Evolutionary conservation across 1,140 invertebrate genomes (phyloP).

Genomic region (Drosophila dunni): DNA sequence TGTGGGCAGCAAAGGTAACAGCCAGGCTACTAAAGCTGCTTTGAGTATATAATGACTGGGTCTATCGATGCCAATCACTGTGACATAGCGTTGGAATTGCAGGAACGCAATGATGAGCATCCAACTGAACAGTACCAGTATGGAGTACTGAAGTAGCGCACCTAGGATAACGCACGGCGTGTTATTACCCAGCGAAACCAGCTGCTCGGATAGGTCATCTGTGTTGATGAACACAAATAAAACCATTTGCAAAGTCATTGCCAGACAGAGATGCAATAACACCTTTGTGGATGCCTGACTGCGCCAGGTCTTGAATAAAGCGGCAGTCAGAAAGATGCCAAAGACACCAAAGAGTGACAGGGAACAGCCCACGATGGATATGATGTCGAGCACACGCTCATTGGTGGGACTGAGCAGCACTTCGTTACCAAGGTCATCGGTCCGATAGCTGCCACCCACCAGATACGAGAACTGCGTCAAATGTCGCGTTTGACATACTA

Average conservation of each 20-base stretch:
- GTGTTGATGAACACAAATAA: constrained; percentile 85
- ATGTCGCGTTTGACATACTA: constrained; percentile 86
- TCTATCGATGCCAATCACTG: constrained; percentile 86
- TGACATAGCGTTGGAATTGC: constrained; percentile 88
- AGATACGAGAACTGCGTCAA: constrained; percentile 88
- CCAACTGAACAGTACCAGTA: constrained; percentile 88
- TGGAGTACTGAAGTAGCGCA: constrained; percentile 87
- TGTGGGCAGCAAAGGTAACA: constrained; percentile 86
- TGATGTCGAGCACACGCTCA: constrained; percentile 86
- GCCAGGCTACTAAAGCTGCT: constrained; percentile 86
- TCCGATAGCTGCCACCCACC: constrained; percentile 83
- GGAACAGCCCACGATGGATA: constrained; percentile 87
- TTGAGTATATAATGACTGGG: constrained; percentile 86
- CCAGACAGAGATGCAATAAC: constrained; percentile 86
- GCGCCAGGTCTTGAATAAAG: constrained; percentile 87
- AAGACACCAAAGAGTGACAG: constrained; percentile 87
- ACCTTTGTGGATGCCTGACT: constrained; percentile 87
- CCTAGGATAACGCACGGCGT: constrained; percentile 86
- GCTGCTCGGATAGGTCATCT: constrained; percentile 85
- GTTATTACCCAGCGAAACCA: constrained; percentile 54
- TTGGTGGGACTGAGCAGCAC: constrained; percentile 81
- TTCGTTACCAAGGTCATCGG: constrained; percentile 66
- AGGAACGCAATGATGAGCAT: constrained; percentile 88
- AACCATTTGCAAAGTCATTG: constrained; percentile 86
- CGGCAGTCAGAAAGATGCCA: constrained; percentile 87